Evolutionary conservation across 2,797 vertebrate genomes (phyloP).

Genomic region (Aplochiton taeniatus): DNA sequence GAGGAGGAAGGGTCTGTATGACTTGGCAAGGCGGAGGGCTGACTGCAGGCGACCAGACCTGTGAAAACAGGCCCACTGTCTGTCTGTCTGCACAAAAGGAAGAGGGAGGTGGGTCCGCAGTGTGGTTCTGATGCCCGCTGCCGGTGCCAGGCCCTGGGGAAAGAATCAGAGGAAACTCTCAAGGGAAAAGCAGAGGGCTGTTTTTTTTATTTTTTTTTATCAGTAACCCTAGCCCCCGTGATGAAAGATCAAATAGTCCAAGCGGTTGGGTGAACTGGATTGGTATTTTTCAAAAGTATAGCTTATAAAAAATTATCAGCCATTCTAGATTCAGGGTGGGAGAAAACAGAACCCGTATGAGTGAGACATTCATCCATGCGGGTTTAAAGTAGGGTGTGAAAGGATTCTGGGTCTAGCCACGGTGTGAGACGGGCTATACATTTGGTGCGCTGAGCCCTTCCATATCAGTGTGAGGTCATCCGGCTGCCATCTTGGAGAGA

Average conservation of each 20-base stretch:
- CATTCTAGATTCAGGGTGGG: neutral
- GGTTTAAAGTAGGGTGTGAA: conserved; percentile 11
- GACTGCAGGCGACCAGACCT: conserved; percentile 48
- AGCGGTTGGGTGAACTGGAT: conserved; percentile 13
- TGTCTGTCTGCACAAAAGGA: conserved; percentile 32
- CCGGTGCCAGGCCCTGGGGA: conserved; percentile 48
- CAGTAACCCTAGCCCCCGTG: conserved; percentile 20
- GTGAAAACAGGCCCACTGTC: conserved; percentile 49
- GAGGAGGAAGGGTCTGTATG: conserved; percentile 63
- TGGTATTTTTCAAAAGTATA: neutral
- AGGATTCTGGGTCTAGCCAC: conserved; percentile 13
- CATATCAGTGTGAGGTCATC: conserved; percentile 22
- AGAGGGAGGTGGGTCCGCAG: conserved; percentile 33
- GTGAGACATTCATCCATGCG: conserved; percentile 3
- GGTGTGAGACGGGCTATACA: conserved; percentile 3
- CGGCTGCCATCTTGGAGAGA: conserved; percentile 18
- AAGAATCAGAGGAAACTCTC: conserved; percentile 63
- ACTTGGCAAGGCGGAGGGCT: conserved; percentile 56
- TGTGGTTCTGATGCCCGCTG: conserved; percentile 44
- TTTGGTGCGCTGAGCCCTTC: conserved; percentile 19
- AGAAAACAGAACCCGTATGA: neutral
- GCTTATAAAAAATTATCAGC: neutral
- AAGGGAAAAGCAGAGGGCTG: conserved; percentile 35
- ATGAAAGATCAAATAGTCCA: conserved; percentile 35
- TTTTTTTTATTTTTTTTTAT: conserved; percentile 20